These are phyloP conservation scores for Macheiramphus alcinus DNA, from an alignment of 2,113 vertebrate genomes.

Conservation along the genomic window DNA sequence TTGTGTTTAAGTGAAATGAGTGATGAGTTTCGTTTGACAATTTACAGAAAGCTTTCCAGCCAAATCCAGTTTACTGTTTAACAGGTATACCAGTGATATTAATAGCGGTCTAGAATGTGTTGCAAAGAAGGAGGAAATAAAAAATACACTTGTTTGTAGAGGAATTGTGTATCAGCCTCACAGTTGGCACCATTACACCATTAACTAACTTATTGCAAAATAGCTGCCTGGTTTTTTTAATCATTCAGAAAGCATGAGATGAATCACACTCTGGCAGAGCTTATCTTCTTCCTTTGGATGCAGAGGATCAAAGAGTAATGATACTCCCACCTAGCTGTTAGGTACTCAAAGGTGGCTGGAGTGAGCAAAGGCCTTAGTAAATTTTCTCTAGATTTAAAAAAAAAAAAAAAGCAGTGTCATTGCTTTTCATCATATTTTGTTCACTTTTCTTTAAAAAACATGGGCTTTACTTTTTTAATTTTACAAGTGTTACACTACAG, in stretches of 20 bases:
- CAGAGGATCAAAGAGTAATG: not conserved
- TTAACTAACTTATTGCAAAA: not conserved
- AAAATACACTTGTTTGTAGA: not conserved
- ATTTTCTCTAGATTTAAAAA: not conserved
- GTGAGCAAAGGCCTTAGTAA: not conserved
- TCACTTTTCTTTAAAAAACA: not conserved
- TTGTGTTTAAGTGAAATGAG: not conserved
- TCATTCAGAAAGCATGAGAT: not conserved
- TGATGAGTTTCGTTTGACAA: not conserved
- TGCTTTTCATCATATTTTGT: not conserved
- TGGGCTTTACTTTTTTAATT: not conserved
- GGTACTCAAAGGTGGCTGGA: not conserved
- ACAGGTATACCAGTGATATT: not conserved
- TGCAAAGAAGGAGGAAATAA: not conserved
- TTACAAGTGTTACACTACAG: not conserved
- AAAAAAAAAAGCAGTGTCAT: fast-evolving
- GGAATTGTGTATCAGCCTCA: not conserved
- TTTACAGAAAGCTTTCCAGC: not conserved
- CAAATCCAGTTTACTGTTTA: not conserved
- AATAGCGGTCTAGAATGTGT: not conserved
- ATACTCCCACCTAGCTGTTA: not conserved
- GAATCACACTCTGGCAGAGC: not conserved
- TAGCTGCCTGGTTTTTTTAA: not conserved
- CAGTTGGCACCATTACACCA: not conserved
- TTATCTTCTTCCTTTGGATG: not conserved